These are phyloP conservation scores for Mesorhabditis belari DNA, from an alignment of 2,888 invertebrate species.

Conservation along the genomic window DNA sequence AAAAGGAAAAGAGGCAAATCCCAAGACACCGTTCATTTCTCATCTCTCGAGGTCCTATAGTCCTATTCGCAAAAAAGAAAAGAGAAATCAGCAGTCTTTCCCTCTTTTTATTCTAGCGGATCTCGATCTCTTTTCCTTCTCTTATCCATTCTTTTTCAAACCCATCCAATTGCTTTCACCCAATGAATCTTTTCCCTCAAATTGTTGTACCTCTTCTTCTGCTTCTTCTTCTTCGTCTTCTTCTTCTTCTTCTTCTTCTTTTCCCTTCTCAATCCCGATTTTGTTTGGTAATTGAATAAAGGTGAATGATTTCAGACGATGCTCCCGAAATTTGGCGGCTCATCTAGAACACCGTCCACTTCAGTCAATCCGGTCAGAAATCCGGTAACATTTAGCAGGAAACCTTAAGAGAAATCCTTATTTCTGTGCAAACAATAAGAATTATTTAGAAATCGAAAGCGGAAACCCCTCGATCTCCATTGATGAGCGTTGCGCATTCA, in stretches of 20 bases:
- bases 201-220: conserved; percentile 5
- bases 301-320: not conserved
- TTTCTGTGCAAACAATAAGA: not conserved
- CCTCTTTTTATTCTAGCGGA: no score
- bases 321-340: not conserved
- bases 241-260: not conserved
- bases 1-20: no score
- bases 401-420: no score
- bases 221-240: not conserved
- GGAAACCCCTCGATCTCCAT: conserved; percentile 40
- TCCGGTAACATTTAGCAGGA: not conserved
- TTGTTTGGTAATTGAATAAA: conserved; percentile 8
- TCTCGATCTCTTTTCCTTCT: not conserved
- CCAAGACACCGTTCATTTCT: no score
- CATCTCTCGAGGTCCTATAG: no score
- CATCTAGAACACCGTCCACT: not conserved
- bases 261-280: conserved; percentile 5
- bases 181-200: conserved; percentile 14
- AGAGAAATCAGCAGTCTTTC: no score
- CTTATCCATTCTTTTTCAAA: conserved; percentile 11
- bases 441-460: not conserved
- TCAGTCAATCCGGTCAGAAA: not conserved
- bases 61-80: no score
- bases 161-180: conserved; percentile 15
- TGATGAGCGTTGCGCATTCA: conserved; percentile 47